phyloP scores from a whole-genome alignment of 2,797 vertebrate genomes.

The Hyperoplus immaculatus region DNA sequence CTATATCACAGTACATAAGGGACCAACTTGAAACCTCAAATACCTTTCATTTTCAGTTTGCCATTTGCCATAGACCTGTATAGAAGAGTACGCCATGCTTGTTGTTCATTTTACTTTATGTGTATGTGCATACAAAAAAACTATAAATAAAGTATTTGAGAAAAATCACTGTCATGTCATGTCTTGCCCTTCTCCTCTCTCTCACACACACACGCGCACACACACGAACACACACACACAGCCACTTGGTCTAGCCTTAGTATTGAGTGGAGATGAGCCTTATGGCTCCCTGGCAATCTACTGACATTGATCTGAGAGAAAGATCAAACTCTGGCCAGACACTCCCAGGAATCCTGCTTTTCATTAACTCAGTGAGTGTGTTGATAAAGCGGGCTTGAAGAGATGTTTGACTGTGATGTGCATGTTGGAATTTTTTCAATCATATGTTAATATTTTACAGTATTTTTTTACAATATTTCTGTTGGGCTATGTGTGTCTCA shows the following conservation, averaged over 20 bases:
- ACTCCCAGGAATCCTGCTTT: slow-evolving; percentile 69
- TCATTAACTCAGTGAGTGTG: slow-evolving; percentile 54
- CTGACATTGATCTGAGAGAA: slow-evolving; percentile 75
- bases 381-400: background rate
- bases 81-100: too few relatives aligned
- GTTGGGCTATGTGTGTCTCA: background rate
- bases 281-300: slow-evolving; percentile 64
- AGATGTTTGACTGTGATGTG: slow-evolving; percentile 1
- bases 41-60: too few relatives aligned
- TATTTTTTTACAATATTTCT: slow-evolving; percentile 31
- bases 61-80: too few relatives aligned
- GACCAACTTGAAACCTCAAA: too few relatives aligned
- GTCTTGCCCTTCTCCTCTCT: background rate
- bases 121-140: background rate
- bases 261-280: slow-evolving; percentile 75
- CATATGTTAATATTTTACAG: slow-evolving; percentile 34
- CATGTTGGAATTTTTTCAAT: background rate
- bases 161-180: background rate
- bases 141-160: too few relatives aligned
- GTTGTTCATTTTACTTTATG: background rate
- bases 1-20: too few relatives aligned
- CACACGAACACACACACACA: slow-evolving; percentile 9
- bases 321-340: slow-evolving; percentile 67
- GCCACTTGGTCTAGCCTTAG: slow-evolving; percentile 54
- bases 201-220: slow-evolving; percentile 15